phyloP scores from a whole-genome alignment of 2,888 invertebrate genomes.

The Acanthosepion esculentum region DNA sequence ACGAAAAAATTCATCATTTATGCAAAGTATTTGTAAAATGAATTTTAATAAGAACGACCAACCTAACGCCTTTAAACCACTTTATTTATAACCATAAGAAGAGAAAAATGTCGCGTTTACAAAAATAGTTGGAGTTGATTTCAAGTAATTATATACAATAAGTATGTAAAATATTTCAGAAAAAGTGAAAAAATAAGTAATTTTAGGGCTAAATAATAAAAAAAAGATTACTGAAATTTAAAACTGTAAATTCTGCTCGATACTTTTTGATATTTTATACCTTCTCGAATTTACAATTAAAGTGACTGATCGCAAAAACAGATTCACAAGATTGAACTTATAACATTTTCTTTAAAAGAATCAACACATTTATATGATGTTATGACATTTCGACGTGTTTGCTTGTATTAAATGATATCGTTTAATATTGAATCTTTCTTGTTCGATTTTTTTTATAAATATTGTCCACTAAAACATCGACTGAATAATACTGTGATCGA shows the following conservation, averaged over 20 bases:
- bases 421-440: too few relatives aligned
- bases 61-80: background rate
- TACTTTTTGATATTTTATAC: background rate
- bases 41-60: background rate
- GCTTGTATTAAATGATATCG: too few relatives aligned
- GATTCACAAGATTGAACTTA: background rate
- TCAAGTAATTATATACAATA: background rate
- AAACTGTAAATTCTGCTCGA: background rate
- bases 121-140: background rate
- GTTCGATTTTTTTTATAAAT: too few relatives aligned
- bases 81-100: background rate
- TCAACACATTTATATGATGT: too few relatives aligned
- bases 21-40: background rate
- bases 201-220: background rate
- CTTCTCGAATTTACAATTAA: background rate
- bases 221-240: background rate
- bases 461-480: too few relatives aligned
- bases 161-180: background rate
- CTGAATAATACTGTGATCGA: too few relatives aligned
- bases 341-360: too few relatives aligned
- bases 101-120: background rate
- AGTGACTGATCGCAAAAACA: background rate
- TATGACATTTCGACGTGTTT: too few relatives aligned
- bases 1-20: background rate
- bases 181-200: background rate